Evolutionary conservation across 2,888 invertebrate genomes (phyloP), one percentile per base, ranked within the genome.

Genomic region (Apeira syringaria): DNA sequence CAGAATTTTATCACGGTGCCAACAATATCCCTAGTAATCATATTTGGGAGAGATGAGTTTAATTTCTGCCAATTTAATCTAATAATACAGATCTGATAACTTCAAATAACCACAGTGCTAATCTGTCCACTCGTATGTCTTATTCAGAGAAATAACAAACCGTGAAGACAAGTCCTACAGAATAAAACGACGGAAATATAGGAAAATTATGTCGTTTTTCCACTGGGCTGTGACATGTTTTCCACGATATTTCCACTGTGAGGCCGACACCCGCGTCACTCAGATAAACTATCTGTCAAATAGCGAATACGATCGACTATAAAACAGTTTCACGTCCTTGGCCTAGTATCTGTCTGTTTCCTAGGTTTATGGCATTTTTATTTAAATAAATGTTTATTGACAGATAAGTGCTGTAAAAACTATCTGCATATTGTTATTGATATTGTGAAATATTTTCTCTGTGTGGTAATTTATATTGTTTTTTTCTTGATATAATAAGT

Each of bases 211-310:
- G 42, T n/a, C 25, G 12, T 42, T 30, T 13, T 20, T 18, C 4
- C 4, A 2, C 3, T 11, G 12, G 5, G 4, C 1, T 8, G 26
- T 3, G 28, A 8, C 37, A 37, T 24, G 37, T 44, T 44, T 37
- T 33, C 37, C 9, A 12, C 12, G 17, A 25, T 37, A 37, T 37
- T 43, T 37, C 37, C 31, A 32, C 36, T 33, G 3, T 17, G 30
- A 26, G 30, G 30, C 25, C 30, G 30, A 13, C 30, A 30, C 29
- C 29, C 22, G 26, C 43, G 43, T 44, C 43, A 43, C 26, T 12
- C 2, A 24, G 27, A 44, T 37, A 25, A 29, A 43, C 36, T 36
- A 43, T 37, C 22, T 43, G 43, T 36, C 43, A 36, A 31, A 32
- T 17, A 11, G 12, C 11, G 28, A 44, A 33, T 44, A 29, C 17